A percentile compares a stretch with the other conserved stretches of the same genome.
phyloP scores from a whole-genome alignment of 2,888 invertebrate species.

The Polietes domitor region DNA sequence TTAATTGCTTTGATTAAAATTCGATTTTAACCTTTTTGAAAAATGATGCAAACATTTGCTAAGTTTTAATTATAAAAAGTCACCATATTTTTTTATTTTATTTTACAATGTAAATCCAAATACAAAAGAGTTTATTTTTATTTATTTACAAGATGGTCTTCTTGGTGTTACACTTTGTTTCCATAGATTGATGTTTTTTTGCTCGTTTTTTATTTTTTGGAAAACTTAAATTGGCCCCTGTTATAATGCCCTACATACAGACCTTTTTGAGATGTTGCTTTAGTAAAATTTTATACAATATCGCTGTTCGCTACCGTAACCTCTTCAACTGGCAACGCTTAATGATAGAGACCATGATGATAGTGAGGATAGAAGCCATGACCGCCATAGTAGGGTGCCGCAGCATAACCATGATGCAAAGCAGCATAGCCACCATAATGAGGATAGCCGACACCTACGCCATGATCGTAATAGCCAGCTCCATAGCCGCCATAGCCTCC shows the following conservation, averaged over 20 bases:
- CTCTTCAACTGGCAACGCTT: background rate
- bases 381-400: slow-evolving; percentile 54
- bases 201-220: background rate
- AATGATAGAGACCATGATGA: slow-evolving; percentile 65
- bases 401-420: slow-evolving; percentile 54
- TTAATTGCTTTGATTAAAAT: too few species aligned
- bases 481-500: slow-evolving; percentile 49
- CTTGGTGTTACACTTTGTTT: too few species aligned
- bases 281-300: background rate
- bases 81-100: too few species aligned
- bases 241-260: background rate
- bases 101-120: too few species aligned
- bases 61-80: too few species aligned
- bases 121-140: too few species aligned
- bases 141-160: too few species aligned
- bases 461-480: slow-evolving; percentile 40
- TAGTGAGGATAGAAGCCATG: slow-evolving; percentile 66
- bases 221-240: slow-evolving; percentile 14
- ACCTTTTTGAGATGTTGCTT: background rate
- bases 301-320: background rate
- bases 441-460: slow-evolving; percentile 52
- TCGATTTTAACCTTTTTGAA: too few species aligned
- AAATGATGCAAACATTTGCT: too few species aligned
- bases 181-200: too few species aligned
- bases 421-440: slow-evolving; percentile 47